A percentile compares a stretch with the other conserved stretches of the same genome.
Conservation (phyloP, 1,140 invertebrate species). For the Oppia nitens region DNA sequence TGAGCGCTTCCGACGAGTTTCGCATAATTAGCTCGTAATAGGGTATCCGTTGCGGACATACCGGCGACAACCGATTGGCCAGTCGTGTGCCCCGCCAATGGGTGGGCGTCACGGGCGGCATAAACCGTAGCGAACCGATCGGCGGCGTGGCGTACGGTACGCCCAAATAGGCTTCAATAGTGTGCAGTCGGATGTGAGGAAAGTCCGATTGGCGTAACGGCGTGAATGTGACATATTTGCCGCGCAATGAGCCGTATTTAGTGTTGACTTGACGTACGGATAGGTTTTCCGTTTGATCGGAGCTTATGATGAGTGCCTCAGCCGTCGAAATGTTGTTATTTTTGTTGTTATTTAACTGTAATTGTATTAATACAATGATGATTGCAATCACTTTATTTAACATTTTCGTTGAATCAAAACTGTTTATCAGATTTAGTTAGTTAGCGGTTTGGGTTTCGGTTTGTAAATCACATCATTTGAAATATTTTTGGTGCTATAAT, state of each 20-base stretch:
- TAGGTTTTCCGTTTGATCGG: background rate
- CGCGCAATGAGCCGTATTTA: constrained; percentile 73
- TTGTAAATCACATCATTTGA: too few relatives aligned
- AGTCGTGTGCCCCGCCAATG: constrained; percentile 78
- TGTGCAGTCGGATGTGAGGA: constrained; percentile 36
- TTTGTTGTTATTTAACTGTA: too few relatives aligned
- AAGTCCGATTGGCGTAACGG: background rate
- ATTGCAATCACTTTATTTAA: too few relatives aligned
- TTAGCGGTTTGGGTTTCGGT: too few relatives aligned
- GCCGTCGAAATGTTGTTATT: too few relatives aligned
- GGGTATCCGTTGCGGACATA: constrained; percentile 53
- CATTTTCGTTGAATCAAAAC: too few relatives aligned
- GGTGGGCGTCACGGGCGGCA: constrained; percentile 41
- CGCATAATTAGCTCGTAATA: constrained; percentile 26
- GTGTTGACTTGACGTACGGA: constrained; percentile 55
- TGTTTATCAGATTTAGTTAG: too few relatives aligned
- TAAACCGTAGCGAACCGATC: constrained; percentile 48
- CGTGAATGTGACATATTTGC: constrained; percentile 23
- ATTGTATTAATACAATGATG: too few relatives aligned
- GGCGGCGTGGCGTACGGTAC: constrained; percentile 69
- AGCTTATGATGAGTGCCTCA: too few relatives aligned
- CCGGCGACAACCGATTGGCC: constrained; percentile 54
- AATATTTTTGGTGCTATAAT: too few relatives aligned
- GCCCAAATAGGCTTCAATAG: constrained; percentile 34
- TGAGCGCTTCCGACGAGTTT: constrained; percentile 38